These are phyloP conservation scores for Apamea epomidion DNA, from an alignment of 2,888 invertebrate genomes.

Conservation along the genomic window DNA sequence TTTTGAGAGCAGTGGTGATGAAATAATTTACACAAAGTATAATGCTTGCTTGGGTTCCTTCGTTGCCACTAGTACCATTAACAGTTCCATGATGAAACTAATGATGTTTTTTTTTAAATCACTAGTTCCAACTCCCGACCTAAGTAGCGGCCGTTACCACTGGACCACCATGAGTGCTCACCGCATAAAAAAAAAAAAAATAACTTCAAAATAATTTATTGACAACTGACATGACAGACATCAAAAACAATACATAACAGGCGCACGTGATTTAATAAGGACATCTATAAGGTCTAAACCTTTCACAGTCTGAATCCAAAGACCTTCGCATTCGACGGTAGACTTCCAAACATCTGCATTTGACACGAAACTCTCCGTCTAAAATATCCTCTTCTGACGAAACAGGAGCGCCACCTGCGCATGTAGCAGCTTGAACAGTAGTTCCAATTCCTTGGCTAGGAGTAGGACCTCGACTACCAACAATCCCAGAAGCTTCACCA, in stretches of 20 bases:
- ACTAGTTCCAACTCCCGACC: background rate
- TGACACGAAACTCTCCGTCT: background rate
- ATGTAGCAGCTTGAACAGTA: conserved; percentile 5
- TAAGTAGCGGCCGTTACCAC: background rate
- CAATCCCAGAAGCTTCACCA: background rate
- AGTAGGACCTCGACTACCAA: background rate
- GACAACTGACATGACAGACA: conserved; percentile 26
- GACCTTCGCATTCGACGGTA: conserved; percentile 22
- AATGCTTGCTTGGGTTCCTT: background rate
- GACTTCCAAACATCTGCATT: conserved; percentile 49
- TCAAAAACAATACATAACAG: conserved; percentile 15
- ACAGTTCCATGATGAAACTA: too few species aligned
- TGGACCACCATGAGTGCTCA: background rate
- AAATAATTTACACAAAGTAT: background rate
- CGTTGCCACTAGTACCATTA: too few species aligned
- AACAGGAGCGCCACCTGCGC: background rate
- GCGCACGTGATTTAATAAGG: conserved; percentile 35
- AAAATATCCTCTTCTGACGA: conserved; percentile 34
- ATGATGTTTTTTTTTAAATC: too few species aligned
- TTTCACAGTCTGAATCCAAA: conserved; percentile 4
- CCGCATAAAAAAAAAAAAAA: background rate
- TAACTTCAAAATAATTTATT: conserved; percentile 36
- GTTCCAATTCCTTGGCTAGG: conserved; percentile 8
- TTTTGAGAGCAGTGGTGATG: background rate
- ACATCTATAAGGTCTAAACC: background rate